Base-by-base conservation (phyloP, 2,113 vertebrate species). In the Sceloporus tristichus region DNA sequence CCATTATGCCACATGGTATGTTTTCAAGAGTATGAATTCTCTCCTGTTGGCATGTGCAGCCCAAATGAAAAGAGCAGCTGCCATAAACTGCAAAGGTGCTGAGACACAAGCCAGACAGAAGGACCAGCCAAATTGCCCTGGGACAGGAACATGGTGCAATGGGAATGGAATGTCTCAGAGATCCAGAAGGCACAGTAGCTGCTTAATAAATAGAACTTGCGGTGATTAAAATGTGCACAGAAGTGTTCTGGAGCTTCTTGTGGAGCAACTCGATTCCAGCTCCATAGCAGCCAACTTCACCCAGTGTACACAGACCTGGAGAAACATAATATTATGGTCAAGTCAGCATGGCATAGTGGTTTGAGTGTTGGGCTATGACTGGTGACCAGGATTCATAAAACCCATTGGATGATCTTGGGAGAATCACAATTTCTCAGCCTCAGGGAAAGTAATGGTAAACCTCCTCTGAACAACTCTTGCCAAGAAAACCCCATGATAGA, bases 71-170 rank as follows among this genome's bases (percentile, higher is more conserved):
- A 99, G 97, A 79, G 98, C 98, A 18, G 98, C 98, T 19, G 98
- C 98, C 99, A 99, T 99, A 90, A 99, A 98, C 94, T 99, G 98
- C 89, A 99, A 91, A 23, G 99, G 99, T 40, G 98, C 98, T 0
- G 98, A 98, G 90, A 99, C 97, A 2, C 98, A 98, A 25, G 98
- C 98, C n/a, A 99, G 97, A 96, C 98, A 99, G 94, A 99, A 98
- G 78, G 98, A 99, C 99, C 99, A 99, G 85, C 98, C 98, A 1
- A 98, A 96, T 48, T 98, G 97, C 40, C 96, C 96, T 23, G 29
- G 9, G 34, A 74, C 25, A n/a, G 5, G 2, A 38, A 18, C n/a
- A 38, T 38, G 21, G 53, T 54, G 21, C 9, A 4, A 21, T 21
- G 21, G 38, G 84, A 40, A 19, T 42, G 54, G 23, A 56, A 19